phyloP scores from a whole-genome alignment of 2,797 vertebrate genomes.

The Anableps anableps region DNA sequence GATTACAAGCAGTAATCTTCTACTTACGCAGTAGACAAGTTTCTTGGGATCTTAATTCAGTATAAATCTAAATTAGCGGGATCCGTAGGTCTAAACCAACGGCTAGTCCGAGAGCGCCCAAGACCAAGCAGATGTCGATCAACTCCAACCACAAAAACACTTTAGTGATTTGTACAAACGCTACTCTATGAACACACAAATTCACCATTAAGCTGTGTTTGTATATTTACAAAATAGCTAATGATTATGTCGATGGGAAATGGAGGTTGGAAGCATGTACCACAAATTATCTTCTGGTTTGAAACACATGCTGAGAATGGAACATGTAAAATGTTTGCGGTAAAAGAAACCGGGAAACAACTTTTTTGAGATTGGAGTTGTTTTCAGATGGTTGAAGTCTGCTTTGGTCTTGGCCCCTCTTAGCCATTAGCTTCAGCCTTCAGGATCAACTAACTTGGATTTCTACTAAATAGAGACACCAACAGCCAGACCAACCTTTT shows the following conservation, averaged over 20 bases:
- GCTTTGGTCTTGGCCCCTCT: not conserved
- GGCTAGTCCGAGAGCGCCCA: too few species aligned
- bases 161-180: not conserved
- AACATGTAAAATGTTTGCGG: not conserved
- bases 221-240: not conserved
- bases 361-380: not conserved
- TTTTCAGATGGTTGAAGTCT: not conserved
- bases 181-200: not conserved
- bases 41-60: not conserved
- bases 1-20: not conserved
- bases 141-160: not conserved
- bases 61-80: not conserved
- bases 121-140: not conserved
- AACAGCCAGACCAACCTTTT: not conserved
- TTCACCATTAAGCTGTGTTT: not conserved
- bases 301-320: not conserved
- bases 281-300: not conserved
- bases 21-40: not conserved
- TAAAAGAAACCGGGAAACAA: not conserved
- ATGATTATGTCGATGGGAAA: not conserved
- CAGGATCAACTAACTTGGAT: not conserved
- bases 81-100: not conserved
- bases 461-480: not conserved
- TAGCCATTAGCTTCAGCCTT: not conserved
- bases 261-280: not conserved